Base-by-base conservation (phyloP, 1,140 invertebrate genomes). In the Drosophila pandora region DNA sequence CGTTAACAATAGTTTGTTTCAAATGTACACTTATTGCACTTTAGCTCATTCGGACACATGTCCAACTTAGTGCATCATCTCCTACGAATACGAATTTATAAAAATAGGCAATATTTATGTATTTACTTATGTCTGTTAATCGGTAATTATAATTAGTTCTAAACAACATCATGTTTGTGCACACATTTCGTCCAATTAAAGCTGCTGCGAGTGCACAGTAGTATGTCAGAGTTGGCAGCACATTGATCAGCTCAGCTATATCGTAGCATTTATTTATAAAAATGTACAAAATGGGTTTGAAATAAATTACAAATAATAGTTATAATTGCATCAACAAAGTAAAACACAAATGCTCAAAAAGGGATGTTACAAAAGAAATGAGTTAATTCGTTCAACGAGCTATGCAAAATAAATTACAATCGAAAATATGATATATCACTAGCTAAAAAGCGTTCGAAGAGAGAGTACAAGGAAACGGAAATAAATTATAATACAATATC, bases 31-130 rank as follows among this genome's bases (percentile, higher is more conserved):
- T 69, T 57, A 22, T 65, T 49, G 28, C 41, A 13, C 32, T 37
- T 47, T 23, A 7, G 7, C 13, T 21, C 10, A 21, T 3, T 47
- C 2, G 25, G 21, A 52, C 30, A 47, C 21, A 56, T 5, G 45
- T 25, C 8, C 45, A 65, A 58, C 56, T 64, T 59, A 68, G 76
- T 43, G 53, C 56, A 71, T 49, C 57, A 17, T 45, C 34, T 41
- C 45, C 68, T 84, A 63, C 8, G 53, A 73, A 78, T 85, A 87
- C 62, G 77, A 85, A 81, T 75, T 87, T 85, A 87, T 87, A 85
- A 85, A 85, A 85, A 85, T 85, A 85, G 39, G 82, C 68, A 68
- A 52, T 76, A 57, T 75, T 30, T 73, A 58, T 59, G 41, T 68
- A 53, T 60, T 32, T 39, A 56, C 49, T 69, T 69, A 68, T 56